Base-by-base conservation (phyloP, 2,797 vertebrate species). In the Phaenicophaeus curvirostris region DNA sequence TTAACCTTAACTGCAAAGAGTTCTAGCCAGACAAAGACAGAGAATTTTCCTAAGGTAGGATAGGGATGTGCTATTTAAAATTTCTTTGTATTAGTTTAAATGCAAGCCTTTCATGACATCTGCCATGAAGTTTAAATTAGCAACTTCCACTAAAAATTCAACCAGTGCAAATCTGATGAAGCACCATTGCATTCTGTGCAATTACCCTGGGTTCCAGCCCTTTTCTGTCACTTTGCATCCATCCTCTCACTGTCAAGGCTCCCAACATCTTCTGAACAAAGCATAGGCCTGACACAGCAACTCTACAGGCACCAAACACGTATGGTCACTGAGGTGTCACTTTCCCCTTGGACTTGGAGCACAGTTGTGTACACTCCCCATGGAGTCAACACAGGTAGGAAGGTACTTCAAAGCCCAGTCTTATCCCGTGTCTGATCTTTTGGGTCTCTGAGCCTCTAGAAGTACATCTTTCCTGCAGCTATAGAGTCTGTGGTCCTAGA, bases 311-410 rank as follows among this genome's bases (percentile, higher is more conserved):
- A 67, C 16, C 33, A 85, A 42, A 20, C 31, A 30, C 1, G n/a
- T n/a, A n/a, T n/a, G n/a, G n/a, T n/a, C n/a, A n/a, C n/a, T n/a
- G 0, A 44, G 55, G 39, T 54, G 23, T 51, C 33, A 3, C 35
- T 85, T 66, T 61, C 59, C 17, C 44, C 12, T 18, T 57, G 33
- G 39, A 12, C 18, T 54, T 10, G 14, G 41, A 37, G 24, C 9
- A 17, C 4, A 39, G 37, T 25, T 23, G 13, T 44, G 10, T 28
- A 19, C 27, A 9, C 5, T 46, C 61, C 54, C 50, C 12, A 5
- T 24, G 21, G 13, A 55, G 59, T 11, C 53, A 57, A 51, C 21
- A 21, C 24, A 33, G 24, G 35, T 31, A 86, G 12, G 25, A 44
- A 72, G 25, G 37, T 27, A 41, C n/a, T 61, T 48, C 37, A 79